phyloP scores from a whole-genome alignment of 2,888 invertebrate genomes.

The Odontomyia ornata region DNA sequence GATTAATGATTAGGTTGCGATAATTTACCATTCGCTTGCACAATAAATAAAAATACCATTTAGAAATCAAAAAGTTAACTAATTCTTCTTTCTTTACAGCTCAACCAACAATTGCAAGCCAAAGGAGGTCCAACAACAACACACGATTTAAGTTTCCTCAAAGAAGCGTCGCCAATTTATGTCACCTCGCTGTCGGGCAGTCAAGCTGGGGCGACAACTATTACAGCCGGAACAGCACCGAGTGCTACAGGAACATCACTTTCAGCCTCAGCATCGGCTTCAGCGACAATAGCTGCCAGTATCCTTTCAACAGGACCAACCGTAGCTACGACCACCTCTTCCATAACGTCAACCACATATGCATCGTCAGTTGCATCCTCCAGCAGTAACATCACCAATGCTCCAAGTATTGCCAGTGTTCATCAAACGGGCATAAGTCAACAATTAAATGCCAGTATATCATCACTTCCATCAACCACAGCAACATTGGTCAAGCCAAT shows the following conservation, averaged over 20 bases:
- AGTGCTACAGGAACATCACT: constrained; percentile 55
- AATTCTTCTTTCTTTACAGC: constrained; percentile 50
- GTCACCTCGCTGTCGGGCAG: constrained; percentile 76
- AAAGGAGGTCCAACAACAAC: constrained; percentile 62
- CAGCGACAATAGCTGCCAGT: constrained; percentile 27
- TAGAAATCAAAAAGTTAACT: neutral
- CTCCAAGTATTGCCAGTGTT: constrained; percentile 51
- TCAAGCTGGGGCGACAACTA: constrained; percentile 66
- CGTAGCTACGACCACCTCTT: constrained; percentile 44
- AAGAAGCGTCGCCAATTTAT: constrained; percentile 83
- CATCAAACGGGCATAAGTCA: constrained; percentile 39
- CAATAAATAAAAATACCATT: too few species aligned
- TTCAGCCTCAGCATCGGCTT: constrained; percentile 53
- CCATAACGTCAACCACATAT: neutral
- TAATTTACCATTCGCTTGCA: too few species aligned
- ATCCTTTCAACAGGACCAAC: constrained; percentile 49
- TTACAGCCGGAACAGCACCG: constrained; percentile 66
- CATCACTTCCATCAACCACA: constrained; percentile 50
- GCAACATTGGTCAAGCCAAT: constrained; percentile 56
- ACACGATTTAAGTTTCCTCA: constrained; percentile 80
- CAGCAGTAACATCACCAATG: constrained; percentile 36
- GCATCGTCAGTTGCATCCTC: neutral
- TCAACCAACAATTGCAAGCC: constrained; percentile 62
- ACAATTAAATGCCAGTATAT: constrained; percentile 26
- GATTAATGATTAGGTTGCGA: too few species aligned